Evolutionary conservation across 2,113 vertebrate genomes (phyloP).

Genomic region (Acrocephalus arundinaceus): DNA sequence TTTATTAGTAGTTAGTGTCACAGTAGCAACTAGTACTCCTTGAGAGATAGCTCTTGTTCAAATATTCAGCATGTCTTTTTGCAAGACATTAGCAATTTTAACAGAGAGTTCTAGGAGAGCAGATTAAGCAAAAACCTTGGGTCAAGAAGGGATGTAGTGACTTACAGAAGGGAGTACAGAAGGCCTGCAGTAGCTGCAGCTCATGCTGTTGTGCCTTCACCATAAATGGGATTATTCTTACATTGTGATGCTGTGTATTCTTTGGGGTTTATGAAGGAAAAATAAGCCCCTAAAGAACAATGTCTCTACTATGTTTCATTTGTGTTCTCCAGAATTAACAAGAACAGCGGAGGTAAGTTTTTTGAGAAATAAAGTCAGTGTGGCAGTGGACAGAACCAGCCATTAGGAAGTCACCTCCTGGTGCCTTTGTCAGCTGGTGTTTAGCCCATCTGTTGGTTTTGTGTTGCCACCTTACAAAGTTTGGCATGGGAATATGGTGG

Average conservation of each 20-base stretch:
- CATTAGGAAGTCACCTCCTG: neutral
- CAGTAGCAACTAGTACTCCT: neutral
- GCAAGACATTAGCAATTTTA: neutral
- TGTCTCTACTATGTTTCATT: neutral
- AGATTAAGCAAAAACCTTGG: neutral
- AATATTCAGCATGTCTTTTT: neutral
- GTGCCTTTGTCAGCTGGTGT: neutral
- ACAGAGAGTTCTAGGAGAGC: neutral
- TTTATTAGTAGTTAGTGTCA: neutral
- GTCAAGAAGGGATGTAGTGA: neutral
- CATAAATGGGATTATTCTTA: neutral
- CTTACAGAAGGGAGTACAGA: neutral
- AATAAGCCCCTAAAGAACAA: neutral
- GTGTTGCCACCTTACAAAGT: neutral
- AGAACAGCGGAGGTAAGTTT: neutral
- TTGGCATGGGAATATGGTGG: neutral
- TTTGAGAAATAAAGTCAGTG: neutral
- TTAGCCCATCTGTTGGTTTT: slow-evolving; percentile 19
- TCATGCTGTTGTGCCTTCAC: neutral
- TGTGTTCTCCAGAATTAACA: neutral
- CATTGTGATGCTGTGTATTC: neutral
- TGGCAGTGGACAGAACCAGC: neutral
- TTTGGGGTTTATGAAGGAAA: neutral
- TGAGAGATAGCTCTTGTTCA: neutral
- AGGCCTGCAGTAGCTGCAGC: neutral